Evolutionary conservation across 2,113 vertebrate genomes (phyloP).

Genomic region (Spea bombifrons): DNA sequence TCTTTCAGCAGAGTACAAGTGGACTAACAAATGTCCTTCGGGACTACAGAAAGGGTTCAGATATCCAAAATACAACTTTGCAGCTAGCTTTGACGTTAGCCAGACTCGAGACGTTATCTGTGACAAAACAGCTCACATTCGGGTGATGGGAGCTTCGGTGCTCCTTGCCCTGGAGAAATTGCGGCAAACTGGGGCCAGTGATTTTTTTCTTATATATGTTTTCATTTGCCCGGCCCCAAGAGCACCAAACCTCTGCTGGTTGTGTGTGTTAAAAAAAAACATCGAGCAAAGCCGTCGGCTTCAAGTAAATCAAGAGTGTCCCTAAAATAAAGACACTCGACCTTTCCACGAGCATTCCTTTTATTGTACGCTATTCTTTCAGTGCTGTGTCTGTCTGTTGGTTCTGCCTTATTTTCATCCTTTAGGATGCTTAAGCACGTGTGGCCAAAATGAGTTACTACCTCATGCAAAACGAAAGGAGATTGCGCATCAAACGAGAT

Average conservation of each 20-base stretch:
- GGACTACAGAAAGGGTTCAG: not conserved
- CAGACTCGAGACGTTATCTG: not conserved
- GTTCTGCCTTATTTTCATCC: slow-evolving; percentile 67
- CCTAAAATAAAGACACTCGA: slow-evolving; percentile 45
- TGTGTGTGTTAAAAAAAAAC: not conserved
- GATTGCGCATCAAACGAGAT: slow-evolving; percentile 66
- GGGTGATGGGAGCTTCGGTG: not conserved
- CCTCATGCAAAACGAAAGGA: slow-evolving; percentile 72
- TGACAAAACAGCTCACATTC: not conserved
- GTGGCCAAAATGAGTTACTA: slow-evolving; percentile 79
- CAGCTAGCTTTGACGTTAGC: not conserved
- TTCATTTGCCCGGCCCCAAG: not conserved
- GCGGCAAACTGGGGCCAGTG: not conserved
- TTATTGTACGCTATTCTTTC: slow-evolving; percentile 54
- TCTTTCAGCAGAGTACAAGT: too few relatives aligned
- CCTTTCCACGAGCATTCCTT: slow-evolving; percentile 65
- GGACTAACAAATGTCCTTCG: too few relatives aligned
- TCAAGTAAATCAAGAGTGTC: not conserved
- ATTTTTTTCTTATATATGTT: not conserved
- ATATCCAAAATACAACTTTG: not conserved
- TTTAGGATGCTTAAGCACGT: slow-evolving; percentile 64
- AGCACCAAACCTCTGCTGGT: not conserved
- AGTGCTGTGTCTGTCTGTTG: slow-evolving; percentile 56
- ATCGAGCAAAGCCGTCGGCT: not conserved
- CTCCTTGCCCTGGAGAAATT: not conserved